These are phyloP conservation scores for Leptoteleia sp. DNA, from an alignment of 1,140 invertebrate species.

Conservation along the genomic window DNA sequence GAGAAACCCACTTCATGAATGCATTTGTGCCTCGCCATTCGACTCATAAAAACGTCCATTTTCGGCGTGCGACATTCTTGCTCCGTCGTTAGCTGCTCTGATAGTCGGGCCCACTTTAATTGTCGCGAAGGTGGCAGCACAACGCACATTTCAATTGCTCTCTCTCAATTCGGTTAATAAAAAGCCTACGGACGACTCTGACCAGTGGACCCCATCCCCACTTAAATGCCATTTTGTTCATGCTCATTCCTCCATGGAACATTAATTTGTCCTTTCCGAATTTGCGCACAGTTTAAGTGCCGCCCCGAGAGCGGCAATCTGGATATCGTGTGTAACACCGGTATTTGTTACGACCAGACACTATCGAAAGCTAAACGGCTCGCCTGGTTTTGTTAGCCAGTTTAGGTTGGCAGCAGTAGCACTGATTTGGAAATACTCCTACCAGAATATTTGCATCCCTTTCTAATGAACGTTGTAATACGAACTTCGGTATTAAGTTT, in stretches of 20 bases:
- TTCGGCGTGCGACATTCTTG: conserved; percentile 63
- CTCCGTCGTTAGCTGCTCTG: conserved; percentile 69
- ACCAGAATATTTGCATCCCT: too few relatives aligned
- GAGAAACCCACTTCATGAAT: conserved; percentile 24
- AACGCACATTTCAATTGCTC: conserved; percentile 27
- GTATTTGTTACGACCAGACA: too few relatives aligned
- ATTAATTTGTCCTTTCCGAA: background rate
- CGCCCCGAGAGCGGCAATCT: too few relatives aligned
- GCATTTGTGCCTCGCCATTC: conserved; percentile 43
- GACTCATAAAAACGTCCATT: conserved; percentile 51
- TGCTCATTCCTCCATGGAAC: background rate
- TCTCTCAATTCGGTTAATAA: conserved; percentile 19
- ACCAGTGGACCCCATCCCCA: conserved; percentile 40
- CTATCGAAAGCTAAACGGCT: too few relatives aligned
- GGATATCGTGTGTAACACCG: too few relatives aligned
- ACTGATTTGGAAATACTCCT: too few relatives aligned
- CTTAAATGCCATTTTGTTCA: conserved; percentile 43
- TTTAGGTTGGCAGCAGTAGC: too few relatives aligned
- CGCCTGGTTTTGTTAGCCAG: too few relatives aligned
- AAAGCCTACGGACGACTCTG: conserved; percentile 26
- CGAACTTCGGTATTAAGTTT: too few relatives aligned
- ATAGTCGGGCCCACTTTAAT: conserved; percentile 52
- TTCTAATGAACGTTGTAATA: too few relatives aligned
- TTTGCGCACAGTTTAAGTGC: background rate
- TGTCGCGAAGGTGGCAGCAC: conserved; percentile 44